Base-by-base conservation (phyloP, 2,113 vertebrate genomes). In the Myocastor coypus region DNA sequence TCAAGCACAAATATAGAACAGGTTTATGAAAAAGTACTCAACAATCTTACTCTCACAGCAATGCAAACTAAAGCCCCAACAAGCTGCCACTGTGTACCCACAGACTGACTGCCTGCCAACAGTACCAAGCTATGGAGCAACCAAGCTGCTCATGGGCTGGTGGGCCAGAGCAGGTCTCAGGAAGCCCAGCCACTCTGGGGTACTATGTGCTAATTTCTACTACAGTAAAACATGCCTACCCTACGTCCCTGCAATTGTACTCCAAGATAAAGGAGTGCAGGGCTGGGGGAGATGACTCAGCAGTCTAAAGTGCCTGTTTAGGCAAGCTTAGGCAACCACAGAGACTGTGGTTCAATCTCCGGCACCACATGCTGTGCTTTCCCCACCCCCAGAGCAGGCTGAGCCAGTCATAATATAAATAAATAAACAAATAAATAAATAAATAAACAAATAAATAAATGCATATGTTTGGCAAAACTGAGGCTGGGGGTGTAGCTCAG, bases 141-240 rank as follows among this genome's bases (percentile, higher is more conserved):
- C 1, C 12, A 1, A 50, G 59, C 68, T 20, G 55, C 34, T 59
- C 46, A 1, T 10, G 34, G 0, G 0, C 26, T 10, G 7, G 71
- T 28, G 12, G 8, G 0, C 4, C 30, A 5, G 2, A 17, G 12
- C 34, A 22, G 5, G 28, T 0, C 19, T 0, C 8, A 5, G 64
- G 0, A 50, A 69, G n/a, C 46, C 57, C 20, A 55, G 42, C 24
- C 28, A 55, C 40, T 92, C 83, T 82, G 81, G 77, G 87, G 82
- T 75, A 80, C 55, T 17, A 16, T 42, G 34, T 73, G 40, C 5
- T 6, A 20, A 1, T 91, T 91, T 91, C 77, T 46, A 40, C 63
- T n/a, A 19, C 55, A 89, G 40, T 84, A 61, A 89, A 83, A 66
- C 11, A 13, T 26, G 22, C 10, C 10, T 63, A 7, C 8, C 42